phyloP scores from a whole-genome alignment of 2,113 vertebrate genomes.

The Crotophaga sulcirostris region DNA sequence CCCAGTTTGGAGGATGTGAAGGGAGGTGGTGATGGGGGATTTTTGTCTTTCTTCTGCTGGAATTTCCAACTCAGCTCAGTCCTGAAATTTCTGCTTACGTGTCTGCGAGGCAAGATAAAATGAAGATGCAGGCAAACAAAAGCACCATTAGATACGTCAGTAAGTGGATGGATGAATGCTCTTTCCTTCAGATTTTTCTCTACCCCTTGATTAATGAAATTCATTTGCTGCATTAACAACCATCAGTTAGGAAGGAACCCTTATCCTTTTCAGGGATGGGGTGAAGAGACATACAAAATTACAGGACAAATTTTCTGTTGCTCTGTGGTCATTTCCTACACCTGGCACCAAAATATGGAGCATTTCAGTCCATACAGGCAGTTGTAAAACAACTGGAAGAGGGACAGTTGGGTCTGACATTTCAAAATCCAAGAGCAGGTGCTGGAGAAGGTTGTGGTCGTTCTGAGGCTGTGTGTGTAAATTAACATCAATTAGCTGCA shows the following conservation, averaged over 20 bases:
- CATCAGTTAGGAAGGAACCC: background rate
- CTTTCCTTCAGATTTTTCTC: background rate
- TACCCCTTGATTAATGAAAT: background rate
- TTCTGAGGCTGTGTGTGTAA: accelerated
- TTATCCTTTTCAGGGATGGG: background rate
- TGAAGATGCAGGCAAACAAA: background rate
- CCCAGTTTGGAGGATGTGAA: background rate
- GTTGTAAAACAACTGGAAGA: background rate
- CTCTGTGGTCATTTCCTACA: background rate
- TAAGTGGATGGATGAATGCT: background rate
- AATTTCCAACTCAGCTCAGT: background rate
- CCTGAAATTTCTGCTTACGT: background rate
- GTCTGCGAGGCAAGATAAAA: background rate
- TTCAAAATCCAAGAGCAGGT: background rate
- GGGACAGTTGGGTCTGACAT: accelerated
- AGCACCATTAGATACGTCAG: background rate
- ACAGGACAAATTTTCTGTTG: background rate
- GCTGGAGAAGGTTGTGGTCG: accelerated
- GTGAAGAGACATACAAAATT: background rate
- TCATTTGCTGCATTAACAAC: background rate
- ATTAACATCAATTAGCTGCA: background rate
- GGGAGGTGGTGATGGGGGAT: background rate
- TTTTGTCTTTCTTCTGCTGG: background rate
- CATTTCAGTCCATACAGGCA: background rate
- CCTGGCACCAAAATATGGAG: background rate